Conservation (phyloP, 1,140 invertebrate genomes). For the Trichonephila inaurata region DNA sequence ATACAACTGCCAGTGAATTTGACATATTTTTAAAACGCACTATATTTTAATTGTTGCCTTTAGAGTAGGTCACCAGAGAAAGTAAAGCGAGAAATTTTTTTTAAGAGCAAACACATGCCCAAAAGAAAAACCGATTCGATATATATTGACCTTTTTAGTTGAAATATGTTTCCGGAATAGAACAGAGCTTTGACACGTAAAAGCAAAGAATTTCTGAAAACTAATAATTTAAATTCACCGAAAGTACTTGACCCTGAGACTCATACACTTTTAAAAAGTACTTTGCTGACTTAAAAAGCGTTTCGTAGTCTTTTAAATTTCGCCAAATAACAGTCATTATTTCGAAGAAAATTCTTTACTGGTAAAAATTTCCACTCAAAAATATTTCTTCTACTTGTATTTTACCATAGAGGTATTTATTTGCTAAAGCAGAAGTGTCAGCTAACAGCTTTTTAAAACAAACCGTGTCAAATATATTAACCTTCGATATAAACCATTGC, state of each 20-base stretch:
- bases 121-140: too few species aligned
- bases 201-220: background rate
- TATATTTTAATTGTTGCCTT: background rate
- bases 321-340: too few species aligned
- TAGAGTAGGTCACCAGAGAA: background rate
- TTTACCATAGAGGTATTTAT: background rate
- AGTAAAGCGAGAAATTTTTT: background rate
- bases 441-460: constrained; percentile 23
- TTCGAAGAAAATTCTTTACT: too few species aligned
- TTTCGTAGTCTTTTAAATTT: background rate
- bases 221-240: background rate
- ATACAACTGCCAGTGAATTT: too few species aligned
- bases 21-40: too few species aligned
- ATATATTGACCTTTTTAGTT: background rate
- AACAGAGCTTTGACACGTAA: background rate
- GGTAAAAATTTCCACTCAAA: too few species aligned
- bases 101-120: too few species aligned
- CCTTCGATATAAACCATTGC: background rate
- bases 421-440: constrained; percentile 9
- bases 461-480: constrained; percentile 53
- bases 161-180: background rate
- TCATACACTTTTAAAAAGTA: background rate
- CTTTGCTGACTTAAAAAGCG: too few species aligned
- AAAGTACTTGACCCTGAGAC: background rate
- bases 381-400: too few species aligned